Base-by-base conservation (phyloP, 2,797 vertebrate species). In the Tadarida brasiliensis region DNA sequence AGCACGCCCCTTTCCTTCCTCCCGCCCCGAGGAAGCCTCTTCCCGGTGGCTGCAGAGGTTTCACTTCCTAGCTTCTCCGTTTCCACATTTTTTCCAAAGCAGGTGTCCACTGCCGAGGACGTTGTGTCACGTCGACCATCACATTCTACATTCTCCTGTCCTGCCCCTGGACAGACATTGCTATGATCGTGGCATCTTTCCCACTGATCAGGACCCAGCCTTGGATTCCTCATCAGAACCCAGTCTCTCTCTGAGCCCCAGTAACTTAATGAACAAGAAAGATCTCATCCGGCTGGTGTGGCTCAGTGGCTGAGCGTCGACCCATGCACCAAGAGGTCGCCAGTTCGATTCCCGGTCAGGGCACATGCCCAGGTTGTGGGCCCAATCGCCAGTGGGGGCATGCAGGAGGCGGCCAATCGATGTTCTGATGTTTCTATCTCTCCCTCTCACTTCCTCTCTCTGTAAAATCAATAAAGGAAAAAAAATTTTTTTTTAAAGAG, bases 11-110 rank as follows among this genome's bases (percentile, higher is more conserved):
- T 65, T 16, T 19, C 39, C 68, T 83, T 28, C 39, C 71, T 12
- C 28, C 65, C 76, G 44, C 33, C 8, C 30, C 6, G 51, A 51
- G 6, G 54, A 82, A 76, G 67, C 39, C 56, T 30, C 54, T 22
- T 11, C 67, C 80, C 7, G 5, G 1, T 57, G 33, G 33, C 44
- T 68, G 47, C 26, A 78, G 39, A 77, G 11, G 57, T 78, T 78
- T 30, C 68, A 54, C 59, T 44, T 28, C 77, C 76, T 0, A 9
- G 77, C 39, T 65, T 63, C 49, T 57, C 47, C 4, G 5, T 59
- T 35, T 59, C 87, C 30, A 63, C 15, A 51, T 51, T 22, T 84
- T 90, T 88, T 89, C 84, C 67, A 59, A 54, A 81, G 84, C 84
- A 78, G 74, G 30, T 30, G 44, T 67, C 74, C 28, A 70, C 63